Evolutionary conservation across 2,113 vertebrate genomes (phyloP).

Genomic region (Lathamus discolor): DNA sequence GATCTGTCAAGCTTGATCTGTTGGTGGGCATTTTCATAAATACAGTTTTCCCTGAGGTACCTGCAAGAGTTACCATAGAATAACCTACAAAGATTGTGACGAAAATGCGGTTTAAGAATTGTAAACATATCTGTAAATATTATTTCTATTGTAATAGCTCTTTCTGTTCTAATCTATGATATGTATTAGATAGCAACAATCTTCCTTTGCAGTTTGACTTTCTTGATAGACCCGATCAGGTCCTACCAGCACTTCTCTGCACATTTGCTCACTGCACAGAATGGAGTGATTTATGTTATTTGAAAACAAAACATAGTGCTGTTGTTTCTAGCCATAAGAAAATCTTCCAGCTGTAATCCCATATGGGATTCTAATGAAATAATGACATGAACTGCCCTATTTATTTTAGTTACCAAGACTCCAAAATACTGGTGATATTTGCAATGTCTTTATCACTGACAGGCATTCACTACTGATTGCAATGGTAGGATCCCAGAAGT

Average conservation of each 20-base stretch:
- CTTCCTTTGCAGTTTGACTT: background rate
- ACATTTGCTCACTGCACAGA: background rate
- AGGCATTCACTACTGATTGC: background rate
- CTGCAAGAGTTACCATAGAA: background rate
- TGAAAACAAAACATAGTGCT: slow-evolving; percentile 33
- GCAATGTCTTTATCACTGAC: background rate
- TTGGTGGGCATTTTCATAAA: background rate
- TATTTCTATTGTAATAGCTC: background rate
- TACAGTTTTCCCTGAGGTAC: accelerated
- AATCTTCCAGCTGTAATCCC: slow-evolving; percentile 37
- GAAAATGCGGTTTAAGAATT: background rate
- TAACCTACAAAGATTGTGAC: background rate
- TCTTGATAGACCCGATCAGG: background rate
- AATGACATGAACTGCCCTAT: slow-evolving; percentile 23
- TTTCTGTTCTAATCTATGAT: background rate
- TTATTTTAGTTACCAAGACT: background rate
- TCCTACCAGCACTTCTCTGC: background rate
- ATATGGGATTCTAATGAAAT: slow-evolving; percentile 13
- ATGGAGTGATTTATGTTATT: background rate
- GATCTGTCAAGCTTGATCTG: background rate
- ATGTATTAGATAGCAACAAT: background rate
- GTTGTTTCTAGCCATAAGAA: slow-evolving; percentile 3
- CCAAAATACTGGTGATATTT: background rate
- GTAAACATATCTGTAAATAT: background rate
- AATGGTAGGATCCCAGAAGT: background rate